phyloP scores from a whole-genome alignment of 1,140 invertebrate species.

The Mercenaria mercenaria region DNA sequence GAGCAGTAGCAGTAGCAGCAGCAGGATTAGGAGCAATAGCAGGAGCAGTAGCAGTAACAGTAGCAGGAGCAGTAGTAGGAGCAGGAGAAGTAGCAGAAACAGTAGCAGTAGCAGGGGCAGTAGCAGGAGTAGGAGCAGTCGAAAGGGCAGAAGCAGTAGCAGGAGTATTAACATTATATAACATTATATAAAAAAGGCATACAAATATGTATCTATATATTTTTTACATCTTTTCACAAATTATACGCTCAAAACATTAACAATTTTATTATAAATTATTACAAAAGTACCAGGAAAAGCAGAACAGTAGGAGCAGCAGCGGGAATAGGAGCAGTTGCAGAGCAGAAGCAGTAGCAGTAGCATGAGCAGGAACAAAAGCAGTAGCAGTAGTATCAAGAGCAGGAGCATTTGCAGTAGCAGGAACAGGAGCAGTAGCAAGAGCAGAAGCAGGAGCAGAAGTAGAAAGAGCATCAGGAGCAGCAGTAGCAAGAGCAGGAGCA shows the following conservation, averaged over 20 bases:
- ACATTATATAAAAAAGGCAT: no score
- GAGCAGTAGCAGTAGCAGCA: slow-evolving; percentile 6
- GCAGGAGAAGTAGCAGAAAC: slow-evolving; percentile 30
- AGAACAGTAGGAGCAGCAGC: neutral
- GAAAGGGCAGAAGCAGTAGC: neutral
- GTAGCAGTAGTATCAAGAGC: neutral
- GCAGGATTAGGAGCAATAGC: neutral
- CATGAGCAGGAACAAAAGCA: neutral
- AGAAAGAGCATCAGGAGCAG: neutral
- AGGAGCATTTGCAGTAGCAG: neutral
- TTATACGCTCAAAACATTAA: no score
- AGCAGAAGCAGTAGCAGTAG: neutral
- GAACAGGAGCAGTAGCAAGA: neutral
- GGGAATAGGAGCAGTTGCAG: neutral
- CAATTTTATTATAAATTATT: no score
- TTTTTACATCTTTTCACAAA: no score
- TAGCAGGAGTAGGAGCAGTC: neutral
- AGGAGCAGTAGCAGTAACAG: slow-evolving; percentile 27
- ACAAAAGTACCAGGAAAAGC: slow-evolving; percentile 18
- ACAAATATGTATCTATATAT: no score
- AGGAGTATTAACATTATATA: neutral
- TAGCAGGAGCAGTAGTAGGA: slow-evolving; percentile 16
- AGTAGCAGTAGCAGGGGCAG: neutral
- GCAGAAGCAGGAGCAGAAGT: neutral
- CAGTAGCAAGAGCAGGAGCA: neutral